phyloP scores from a whole-genome alignment of 2,113 vertebrate genomes.

The Picathartes gymnocephalus region DNA sequence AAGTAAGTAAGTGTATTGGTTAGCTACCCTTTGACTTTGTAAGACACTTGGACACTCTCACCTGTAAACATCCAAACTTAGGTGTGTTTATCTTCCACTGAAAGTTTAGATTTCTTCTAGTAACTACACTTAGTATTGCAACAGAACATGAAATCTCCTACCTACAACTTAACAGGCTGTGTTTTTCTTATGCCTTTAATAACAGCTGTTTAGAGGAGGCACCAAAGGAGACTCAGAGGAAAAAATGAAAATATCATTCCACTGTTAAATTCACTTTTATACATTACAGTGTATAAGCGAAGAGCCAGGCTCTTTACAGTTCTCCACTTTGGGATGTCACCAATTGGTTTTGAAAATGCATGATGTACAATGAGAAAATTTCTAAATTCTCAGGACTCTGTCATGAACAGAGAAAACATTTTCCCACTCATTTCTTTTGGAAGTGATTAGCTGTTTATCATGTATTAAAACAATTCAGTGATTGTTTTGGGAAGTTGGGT shows the following conservation, averaged over 20 bases:
- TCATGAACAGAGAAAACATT: background rate
- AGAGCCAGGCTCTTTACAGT: background rate
- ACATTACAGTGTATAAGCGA: background rate
- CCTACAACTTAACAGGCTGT: background rate
- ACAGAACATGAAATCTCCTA: background rate
- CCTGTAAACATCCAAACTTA: background rate
- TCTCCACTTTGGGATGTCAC: background rate
- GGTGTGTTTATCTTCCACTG: background rate
- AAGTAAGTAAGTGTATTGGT: background rate
- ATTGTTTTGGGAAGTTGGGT: background rate
- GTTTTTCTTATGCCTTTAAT: background rate
- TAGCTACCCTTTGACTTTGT: background rate
- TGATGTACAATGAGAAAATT: background rate
- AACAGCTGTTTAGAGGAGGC: background rate
- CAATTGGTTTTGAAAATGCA: background rate
- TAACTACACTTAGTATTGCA: background rate
- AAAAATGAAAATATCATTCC: background rate
- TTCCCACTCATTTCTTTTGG: background rate
- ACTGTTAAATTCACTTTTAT: background rate
- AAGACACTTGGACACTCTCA: background rate
- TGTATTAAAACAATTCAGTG: background rate
- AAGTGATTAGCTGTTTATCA: background rate
- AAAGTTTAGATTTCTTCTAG: background rate
- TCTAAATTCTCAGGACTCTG: background rate
- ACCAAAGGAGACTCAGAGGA: background rate